Base-by-base conservation (phyloP, 2,888 invertebrate species). In the Mimachlamys varia region DNA sequence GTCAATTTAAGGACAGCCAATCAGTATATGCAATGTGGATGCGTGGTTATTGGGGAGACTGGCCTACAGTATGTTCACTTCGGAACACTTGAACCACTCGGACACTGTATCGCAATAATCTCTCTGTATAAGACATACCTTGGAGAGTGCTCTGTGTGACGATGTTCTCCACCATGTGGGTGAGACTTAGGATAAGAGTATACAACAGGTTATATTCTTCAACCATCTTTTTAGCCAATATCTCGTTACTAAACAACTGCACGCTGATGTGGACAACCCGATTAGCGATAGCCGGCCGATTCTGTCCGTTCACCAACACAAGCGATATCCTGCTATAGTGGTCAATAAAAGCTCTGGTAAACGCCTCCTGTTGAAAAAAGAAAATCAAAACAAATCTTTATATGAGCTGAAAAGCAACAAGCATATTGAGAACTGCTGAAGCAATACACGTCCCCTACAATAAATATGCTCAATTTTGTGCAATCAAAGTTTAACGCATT, bases 261-360 rank as follows among this genome's bases (percentile, higher is more conserved):
- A 99, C 99, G 95, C 99, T 99, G 97, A 99, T 99, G 97, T 99
- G 99, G 0, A 99, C 99, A 0, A 99, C 99, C 89, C 99, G 98
- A 97, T 99, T 99, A 95, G 99, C 99, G 4, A 99, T 98, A 5
- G 95, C 95, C 33, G 94, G 90, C 19, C 96, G 92, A 89, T 95
- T 95, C 27, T 92, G 92, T 0, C 96, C 95, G 62, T 94, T 94
- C 44, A 95, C 94, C 92, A 99, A 97, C 96, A 99, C 98, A 95
- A 98, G 98, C 33, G 99, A 98, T 95, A 99, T 99, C 95, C 99
- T 98, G 93, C 98, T 98, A 97, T 99, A 99, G 97, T 99, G 99
- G 97, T 99, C 97, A 92, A 99, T 99, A 97, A 99, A 99, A 12
- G 99, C 98, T 93, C 98, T 97, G 0, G 99, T 99, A 93, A 99